Percentiles rank a stretch among this genome's conserved stretches.
These are phyloP conservation scores for Eilema griseolum DNA, from an alignment of 2,888 invertebrate species.

Conservation along the genomic window DNA sequence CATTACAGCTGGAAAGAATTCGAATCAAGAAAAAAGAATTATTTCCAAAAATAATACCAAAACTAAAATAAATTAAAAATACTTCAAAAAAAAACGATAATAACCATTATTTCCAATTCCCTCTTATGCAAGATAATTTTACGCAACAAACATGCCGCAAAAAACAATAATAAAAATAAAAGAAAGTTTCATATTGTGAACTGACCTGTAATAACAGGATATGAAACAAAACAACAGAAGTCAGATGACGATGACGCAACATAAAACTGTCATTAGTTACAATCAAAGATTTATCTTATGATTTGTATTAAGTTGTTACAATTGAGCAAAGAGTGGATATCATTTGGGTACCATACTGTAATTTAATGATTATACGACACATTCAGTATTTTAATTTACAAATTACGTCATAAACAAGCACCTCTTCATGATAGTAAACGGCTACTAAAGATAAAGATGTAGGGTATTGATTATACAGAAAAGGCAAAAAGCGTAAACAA, in stretches of 20 bases:
- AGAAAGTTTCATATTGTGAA: conserved; percentile 30
- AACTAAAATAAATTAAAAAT: background rate
- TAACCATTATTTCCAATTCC: background rate
- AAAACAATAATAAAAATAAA: conserved; percentile 27
- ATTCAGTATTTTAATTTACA: too few species aligned
- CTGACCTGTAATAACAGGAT: conserved; percentile 41
- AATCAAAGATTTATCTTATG: conserved; percentile 49
- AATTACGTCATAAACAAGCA: too few species aligned
- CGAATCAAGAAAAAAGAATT: too few species aligned
- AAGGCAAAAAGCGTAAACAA: too few species aligned
- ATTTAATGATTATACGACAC: too few species aligned
- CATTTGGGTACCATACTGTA: background rate
- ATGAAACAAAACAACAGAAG: conserved; percentile 46
- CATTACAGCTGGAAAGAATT: too few species aligned
- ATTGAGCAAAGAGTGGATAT: too few species aligned
- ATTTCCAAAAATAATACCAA: too few species aligned
- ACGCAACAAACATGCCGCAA: conserved; percentile 4
- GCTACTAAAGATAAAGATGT: too few species aligned
- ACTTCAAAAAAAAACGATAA: background rate
- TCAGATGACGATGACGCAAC: conserved; percentile 28
- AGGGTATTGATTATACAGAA: too few species aligned
- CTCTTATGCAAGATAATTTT: background rate
- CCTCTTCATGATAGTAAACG: too few species aligned
- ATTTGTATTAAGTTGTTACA: conserved; percentile 41
- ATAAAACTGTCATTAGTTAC: conserved; percentile 49